Conservation (phyloP, 2,888 invertebrate genomes). For the Diaprepes abbreviatus region DNA sequence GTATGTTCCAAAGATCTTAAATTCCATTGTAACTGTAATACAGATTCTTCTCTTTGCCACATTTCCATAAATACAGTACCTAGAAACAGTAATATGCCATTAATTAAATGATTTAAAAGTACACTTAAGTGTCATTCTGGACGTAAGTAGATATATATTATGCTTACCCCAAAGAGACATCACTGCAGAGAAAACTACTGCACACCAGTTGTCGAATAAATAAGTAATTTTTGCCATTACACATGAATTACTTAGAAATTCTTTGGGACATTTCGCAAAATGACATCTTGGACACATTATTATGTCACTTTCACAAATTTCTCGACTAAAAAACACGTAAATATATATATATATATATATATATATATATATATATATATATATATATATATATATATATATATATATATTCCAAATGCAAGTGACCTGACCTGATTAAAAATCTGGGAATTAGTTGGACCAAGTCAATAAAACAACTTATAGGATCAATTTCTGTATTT, state of each 20-base stretch:
- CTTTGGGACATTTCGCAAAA: constrained; percentile 52
- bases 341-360: too few relatives aligned
- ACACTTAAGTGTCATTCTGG: too few relatives aligned
- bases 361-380: too few relatives aligned
- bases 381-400: too few relatives aligned
- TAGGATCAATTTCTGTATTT: too few relatives aligned
- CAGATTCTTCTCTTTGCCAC: constrained; percentile 61
- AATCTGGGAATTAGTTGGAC: too few relatives aligned
- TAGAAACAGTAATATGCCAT: constrained; percentile 49
- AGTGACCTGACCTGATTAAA: too few relatives aligned
- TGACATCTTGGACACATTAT: constrained; percentile 57
- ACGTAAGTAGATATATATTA: too few relatives aligned
- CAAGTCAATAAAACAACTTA: too few relatives aligned
- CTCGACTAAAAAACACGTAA: constrained; percentile 53
- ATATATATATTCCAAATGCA: too few relatives aligned
- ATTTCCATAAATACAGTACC: constrained; percentile 62
- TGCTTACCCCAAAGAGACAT: constrained; percentile 66
- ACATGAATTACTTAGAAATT: constrained; percentile 52
- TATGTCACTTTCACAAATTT: constrained; percentile 54
- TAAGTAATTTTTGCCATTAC: constrained; percentile 50
- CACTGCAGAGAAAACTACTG: constrained; percentile 53
- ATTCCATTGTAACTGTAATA: constrained; percentile 61
- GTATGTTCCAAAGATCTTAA: constrained; percentile 54
- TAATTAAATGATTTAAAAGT: too few relatives aligned
- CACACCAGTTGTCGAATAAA: constrained; percentile 54